Conservation (phyloP, 2,113 vertebrate genomes). For the Pimephales promelas region DNA sequence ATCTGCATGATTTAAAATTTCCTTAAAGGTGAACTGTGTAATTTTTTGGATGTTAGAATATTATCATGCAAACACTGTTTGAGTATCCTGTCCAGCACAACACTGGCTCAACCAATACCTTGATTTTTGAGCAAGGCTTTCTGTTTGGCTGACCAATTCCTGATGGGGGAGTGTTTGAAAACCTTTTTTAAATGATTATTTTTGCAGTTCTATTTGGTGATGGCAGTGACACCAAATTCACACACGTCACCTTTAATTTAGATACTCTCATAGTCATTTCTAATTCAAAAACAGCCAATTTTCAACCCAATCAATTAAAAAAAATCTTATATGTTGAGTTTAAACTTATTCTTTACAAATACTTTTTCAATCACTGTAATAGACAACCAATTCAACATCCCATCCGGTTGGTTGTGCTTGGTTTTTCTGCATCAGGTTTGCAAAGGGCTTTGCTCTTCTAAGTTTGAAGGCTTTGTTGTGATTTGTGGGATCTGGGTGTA, state of each 20-base stretch:
- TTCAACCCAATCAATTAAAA: neutral
- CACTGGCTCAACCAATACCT: neutral
- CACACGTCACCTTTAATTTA: neutral
- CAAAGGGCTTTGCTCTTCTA: slow-evolving; percentile 47
- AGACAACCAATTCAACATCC: slow-evolving; percentile 1
- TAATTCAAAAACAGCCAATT: neutral
- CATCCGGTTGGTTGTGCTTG: slow-evolving; percentile 49
- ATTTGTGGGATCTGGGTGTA: slow-evolving; percentile 53
- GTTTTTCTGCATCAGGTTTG: slow-evolving; percentile 66
- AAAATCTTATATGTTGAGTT: neutral
- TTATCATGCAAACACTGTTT: neutral
- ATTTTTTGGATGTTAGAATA: neutral
- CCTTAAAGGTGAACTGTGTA: neutral
- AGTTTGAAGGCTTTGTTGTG: slow-evolving; percentile 60
- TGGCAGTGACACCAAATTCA: neutral
- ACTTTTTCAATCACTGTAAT: neutral
- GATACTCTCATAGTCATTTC: neutral
- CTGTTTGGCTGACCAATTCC: neutral
- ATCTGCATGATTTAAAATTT: neutral
- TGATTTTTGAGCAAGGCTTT: neutral
- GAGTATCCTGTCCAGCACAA: neutral
- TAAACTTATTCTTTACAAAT: neutral
- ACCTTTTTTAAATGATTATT: too few species aligned
- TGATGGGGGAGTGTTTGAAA: too few species aligned
- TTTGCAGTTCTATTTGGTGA: too few species aligned